Evolutionary conservation across 2,113 vertebrate genomes (phyloP).

Genomic region (Mobula birostris): DNA sequence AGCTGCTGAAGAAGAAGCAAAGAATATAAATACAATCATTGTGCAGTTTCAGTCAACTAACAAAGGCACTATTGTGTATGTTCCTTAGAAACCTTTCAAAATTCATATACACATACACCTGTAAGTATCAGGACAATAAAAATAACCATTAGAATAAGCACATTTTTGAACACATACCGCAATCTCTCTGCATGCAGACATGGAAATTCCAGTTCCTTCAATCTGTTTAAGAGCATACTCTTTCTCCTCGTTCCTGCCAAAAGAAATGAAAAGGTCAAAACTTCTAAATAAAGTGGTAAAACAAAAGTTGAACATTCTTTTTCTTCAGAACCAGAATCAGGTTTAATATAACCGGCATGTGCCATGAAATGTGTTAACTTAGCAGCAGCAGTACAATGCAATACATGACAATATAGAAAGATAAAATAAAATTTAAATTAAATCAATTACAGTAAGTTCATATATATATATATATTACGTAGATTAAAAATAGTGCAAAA

Average conservation of each 20-base stretch:
- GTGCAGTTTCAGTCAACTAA: neutral
- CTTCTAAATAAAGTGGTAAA: neutral
- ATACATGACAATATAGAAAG: too few relatives aligned
- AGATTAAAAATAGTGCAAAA: neutral
- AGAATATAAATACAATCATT: too few relatives aligned
- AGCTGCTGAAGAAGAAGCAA: too few relatives aligned
- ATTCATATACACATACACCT: neutral
- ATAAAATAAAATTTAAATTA: too few relatives aligned
- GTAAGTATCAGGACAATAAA: neutral
- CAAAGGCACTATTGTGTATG: too few relatives aligned
- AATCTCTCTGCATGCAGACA: constrained; percentile 78
- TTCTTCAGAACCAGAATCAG: constrained; percentile 1
- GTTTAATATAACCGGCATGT: too few relatives aligned
- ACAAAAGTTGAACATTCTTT: constrained; percentile 38
- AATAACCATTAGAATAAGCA: neutral
- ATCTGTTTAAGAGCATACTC: constrained; percentile 78
- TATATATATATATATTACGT: too few relatives aligned
- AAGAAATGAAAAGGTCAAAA: constrained; percentile 42
- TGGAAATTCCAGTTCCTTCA: constrained; percentile 78
- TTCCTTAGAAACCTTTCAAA: neutral
- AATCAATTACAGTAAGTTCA: too few relatives aligned
- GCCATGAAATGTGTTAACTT: too few relatives aligned
- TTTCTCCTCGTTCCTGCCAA: constrained; percentile 72
- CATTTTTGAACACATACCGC: constrained; percentile 62
- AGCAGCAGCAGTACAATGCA: too few relatives aligned